Base-by-base conservation (phyloP, 2,797 vertebrate genomes). In the Furcifer pardalis region DNA sequence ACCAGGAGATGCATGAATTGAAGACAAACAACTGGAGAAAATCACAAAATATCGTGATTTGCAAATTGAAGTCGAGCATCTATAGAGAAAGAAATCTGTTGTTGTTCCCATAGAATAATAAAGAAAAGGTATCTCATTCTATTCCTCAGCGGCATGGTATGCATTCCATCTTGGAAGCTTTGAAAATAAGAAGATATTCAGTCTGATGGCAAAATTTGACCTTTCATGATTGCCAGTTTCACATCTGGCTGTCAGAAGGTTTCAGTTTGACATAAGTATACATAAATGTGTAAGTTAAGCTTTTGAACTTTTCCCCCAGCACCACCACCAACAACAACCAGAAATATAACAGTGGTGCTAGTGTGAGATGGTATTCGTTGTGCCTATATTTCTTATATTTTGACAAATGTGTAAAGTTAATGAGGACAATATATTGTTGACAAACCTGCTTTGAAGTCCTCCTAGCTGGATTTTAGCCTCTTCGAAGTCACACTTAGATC, bases 401-500 rank as follows among this genome's bases (percentile, higher is more conserved):
- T 1, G 84, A 72, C 71, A 77, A 77, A 74, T 46, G 49, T 35
- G 25, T 12, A 15, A 46, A 5, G 1, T 46, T 75, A 3, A 32
- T 79, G 13, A 17, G 1, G 15, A 1, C 2, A 74, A 66, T 0
- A 0, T 52, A 56, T 62, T 84, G 4, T 84, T 86, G 91, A 25
- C 63, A 56, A 62, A 81, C 75, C n/a, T 71, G 7, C 27, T 25
- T 5, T 17, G n/a, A 15, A 56, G 13, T 56, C 3, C 13, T 56
- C 52, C 21, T 56, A 56, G 13, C 17, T 56, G 52, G 13, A 56
- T 56, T 5, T 56, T 19, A 56, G 21, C 42, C 87, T 85, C 8
- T 59, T 84, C 35, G 87, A 86, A 90, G 88, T 87, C 90, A 87
- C 12, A 19, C 52, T 56, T 56, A 56, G 52, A 56, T 56, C 52